Conservation (phyloP, 1,140 invertebrate genomes). For the Hycleus cichorii region DNA sequence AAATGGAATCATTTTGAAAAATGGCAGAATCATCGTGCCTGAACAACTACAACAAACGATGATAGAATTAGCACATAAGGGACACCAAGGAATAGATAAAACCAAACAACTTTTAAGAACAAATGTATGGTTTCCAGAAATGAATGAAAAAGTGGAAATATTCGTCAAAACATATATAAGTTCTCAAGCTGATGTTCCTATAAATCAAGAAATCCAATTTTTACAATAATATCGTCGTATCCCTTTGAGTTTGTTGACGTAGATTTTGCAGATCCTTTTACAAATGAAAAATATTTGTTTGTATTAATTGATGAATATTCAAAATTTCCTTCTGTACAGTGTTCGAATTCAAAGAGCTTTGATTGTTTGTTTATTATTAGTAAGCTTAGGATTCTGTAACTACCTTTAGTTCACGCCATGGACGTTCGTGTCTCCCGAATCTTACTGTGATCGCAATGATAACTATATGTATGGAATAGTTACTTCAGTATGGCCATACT, state of each 20-base stretch:
- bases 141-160: constrained; percentile 27
- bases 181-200: constrained; percentile 1
- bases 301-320: constrained; percentile 11
- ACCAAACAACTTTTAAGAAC: constrained; percentile 29
- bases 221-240: neutral
- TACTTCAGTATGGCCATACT: too few relatives aligned
- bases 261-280: constrained; percentile 11
- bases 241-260: constrained; percentile 5
- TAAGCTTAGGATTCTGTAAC: too few relatives aligned
- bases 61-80: constrained; percentile 25
- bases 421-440: too few relatives aligned
- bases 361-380: too few relatives aligned
- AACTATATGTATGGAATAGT: too few relatives aligned
- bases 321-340: constrained; percentile 3
- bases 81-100: too few relatives aligned
- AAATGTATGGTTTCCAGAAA: constrained; percentile 35
- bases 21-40: constrained; percentile 38
- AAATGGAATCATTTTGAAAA: neutral
- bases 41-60: constrained; percentile 23
- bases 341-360: too few relatives aligned
- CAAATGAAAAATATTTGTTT: constrained; percentile 12
- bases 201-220: constrained; percentile 1
- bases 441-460: too few relatives aligned
- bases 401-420: too few relatives aligned
- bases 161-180: constrained; percentile 13